Evolutionary conservation across 2,797 vertebrate genomes (phyloP), one percentile per base, ranked within the genome.

Genomic region (Euthynnus affinis): DNA sequence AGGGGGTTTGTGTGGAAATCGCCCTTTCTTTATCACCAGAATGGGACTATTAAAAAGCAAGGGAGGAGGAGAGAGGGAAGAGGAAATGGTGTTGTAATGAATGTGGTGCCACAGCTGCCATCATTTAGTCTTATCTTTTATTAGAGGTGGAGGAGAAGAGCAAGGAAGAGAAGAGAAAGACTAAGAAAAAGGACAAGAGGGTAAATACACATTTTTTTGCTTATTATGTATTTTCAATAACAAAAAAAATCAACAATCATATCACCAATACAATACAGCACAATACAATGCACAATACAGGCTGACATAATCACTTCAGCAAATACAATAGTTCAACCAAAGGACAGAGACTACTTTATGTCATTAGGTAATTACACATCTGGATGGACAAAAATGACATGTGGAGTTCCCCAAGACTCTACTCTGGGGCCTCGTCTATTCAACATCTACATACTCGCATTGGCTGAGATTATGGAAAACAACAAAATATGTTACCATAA

Each of bases 81-180:
- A 81, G 86, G 83, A 88, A 85, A 83, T 75, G 67, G 74, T 5
- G 52, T 71, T 74, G 83, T 89, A 87, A 89, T 85, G 78, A 91
- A 87, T 84, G 86, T 65, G 83, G 77, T 82, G 80, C 80, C 82
- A 87, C 84, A 88, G 85, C 87, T 90, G 82, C 83, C 84, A 87
- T 91, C 80, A 86, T 89, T 90, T 86, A 85, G 81, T 86, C 81
- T 88, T 80, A 92, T 92, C 87, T 83, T 92, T 90, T 92, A 87
- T 84, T 84, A 75, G 76, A 80, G 83, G 84, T 76, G 78, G 74
- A 72, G 57, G 69, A 81, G 64, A 72, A 73, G 48, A 77, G 59
- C 0, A 1, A 79, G 57, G 42, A 46, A 42, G 56, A 73, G 42
- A 44, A 59, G 53, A 74, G 53, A 77, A 52, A 60, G 40, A 40